These are phyloP conservation scores for Nebria salina DNA, from an alignment of 2,888 invertebrate genomes.

Conservation along the genomic window DNA sequence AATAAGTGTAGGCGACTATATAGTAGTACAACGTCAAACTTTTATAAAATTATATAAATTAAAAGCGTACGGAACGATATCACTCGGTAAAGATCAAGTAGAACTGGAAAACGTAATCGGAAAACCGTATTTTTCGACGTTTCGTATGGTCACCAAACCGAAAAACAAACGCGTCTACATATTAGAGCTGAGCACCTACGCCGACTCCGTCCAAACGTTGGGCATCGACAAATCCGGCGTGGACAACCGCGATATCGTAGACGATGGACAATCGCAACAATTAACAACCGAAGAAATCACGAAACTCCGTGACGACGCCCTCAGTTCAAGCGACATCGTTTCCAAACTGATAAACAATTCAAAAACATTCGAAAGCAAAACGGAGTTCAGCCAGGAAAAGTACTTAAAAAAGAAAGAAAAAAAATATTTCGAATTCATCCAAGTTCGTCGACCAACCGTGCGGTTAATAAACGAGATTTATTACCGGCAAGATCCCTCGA, in stretches of 20 bases:
- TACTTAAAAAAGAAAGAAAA: slow-evolving; percentile 95
- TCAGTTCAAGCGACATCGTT: slow-evolving; percentile 84
- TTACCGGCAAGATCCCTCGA: slow-evolving; percentile 79
- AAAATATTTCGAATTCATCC: slow-evolving; percentile 88
- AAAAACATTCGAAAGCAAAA: slow-evolving; percentile 88
- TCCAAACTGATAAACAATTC: slow-evolving; percentile 90
- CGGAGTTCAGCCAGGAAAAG: slow-evolving; percentile 92
- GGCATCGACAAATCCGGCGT: slow-evolving; percentile 74
- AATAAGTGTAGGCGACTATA: slow-evolving; percentile 76
- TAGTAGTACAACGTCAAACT: slow-evolving; percentile 80
- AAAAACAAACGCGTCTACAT: slow-evolving; percentile 65
- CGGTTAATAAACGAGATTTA: slow-evolving; percentile 86
- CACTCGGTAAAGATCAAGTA: slow-evolving; percentile 75
- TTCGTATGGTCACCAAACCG: slow-evolving; percentile 75
- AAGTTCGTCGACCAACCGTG: slow-evolving; percentile 82
- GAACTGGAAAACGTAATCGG: slow-evolving; percentile 74
- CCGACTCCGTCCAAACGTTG: slow-evolving; percentile 70
- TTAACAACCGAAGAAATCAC: slow-evolving; percentile 85
- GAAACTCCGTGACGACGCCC: slow-evolving; percentile 78
- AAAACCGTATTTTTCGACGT: slow-evolving; percentile 77
- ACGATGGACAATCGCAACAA: slow-evolving; percentile 83
- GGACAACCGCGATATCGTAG: slow-evolving; percentile 87
- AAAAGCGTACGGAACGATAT: slow-evolving; percentile 70
- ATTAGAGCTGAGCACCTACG: slow-evolving; percentile 67
- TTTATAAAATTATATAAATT: slow-evolving; percentile 82